phyloP scores from a whole-genome alignment of 1,140 invertebrate genomes.

The Harlomillsia oculata region DNA sequence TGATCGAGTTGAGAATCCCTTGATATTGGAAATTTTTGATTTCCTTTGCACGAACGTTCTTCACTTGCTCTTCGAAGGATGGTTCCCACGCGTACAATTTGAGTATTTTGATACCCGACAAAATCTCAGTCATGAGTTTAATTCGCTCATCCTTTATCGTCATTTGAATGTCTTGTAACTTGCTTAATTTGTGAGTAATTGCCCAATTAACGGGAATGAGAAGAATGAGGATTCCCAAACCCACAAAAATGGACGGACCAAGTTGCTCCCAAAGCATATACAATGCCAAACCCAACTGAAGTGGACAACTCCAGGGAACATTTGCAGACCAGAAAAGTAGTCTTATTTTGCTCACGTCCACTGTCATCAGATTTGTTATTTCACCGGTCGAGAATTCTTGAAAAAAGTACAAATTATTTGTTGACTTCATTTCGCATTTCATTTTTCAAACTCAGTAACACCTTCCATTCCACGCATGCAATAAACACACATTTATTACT shows the following conservation, averaged over 20 bases:
- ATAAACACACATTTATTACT: background rate
- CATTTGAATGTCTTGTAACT: slow-evolving; percentile 75
- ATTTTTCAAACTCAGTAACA: no score
- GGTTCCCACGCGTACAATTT: slow-evolving; percentile 86
- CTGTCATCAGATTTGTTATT: slow-evolving; percentile 87
- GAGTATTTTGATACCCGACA: slow-evolving; percentile 66
- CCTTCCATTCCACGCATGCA: background rate
- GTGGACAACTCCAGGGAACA: slow-evolving; percentile 83
- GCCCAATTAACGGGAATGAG: slow-evolving; percentile 80
- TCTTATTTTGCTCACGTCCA: slow-evolving; percentile 72
- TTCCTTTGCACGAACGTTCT: slow-evolving; percentile 72
- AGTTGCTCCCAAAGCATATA: slow-evolving; percentile 74
- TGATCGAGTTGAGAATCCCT: slow-evolving; percentile 75
- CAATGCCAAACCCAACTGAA: slow-evolving; percentile 44
- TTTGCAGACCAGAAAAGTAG: slow-evolving; percentile 81
- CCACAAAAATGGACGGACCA: slow-evolving; percentile 76
- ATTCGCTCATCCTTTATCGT: slow-evolving; percentile 83
- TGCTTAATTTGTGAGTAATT: slow-evolving; percentile 54
- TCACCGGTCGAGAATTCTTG: slow-evolving; percentile 58
- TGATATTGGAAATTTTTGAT: slow-evolving; percentile 69
- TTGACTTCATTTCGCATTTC: no score
- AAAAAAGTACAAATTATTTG: slow-evolving; percentile 43
- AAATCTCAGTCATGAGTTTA: slow-evolving; percentile 49
- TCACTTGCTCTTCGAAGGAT: slow-evolving; percentile 72
- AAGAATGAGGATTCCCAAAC: slow-evolving; percentile 81